phyloP scores from a whole-genome alignment of 2,888 invertebrate species.

The Trypoxylon attenuatum region DNA sequence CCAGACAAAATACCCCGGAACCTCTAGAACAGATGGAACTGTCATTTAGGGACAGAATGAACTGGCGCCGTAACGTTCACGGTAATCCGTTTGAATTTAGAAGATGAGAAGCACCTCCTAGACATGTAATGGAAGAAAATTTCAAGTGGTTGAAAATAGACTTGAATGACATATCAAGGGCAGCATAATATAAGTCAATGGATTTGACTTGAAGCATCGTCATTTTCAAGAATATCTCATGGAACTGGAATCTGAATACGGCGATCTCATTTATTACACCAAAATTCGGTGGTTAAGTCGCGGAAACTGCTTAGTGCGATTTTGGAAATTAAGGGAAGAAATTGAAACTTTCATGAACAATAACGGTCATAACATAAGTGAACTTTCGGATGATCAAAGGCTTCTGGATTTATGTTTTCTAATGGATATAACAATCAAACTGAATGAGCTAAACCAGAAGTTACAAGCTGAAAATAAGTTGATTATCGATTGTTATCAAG shows the following conservation, averaged over 20 bases:
- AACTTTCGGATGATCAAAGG: not conserved
- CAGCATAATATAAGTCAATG: too few species aligned
- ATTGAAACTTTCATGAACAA: conserved; percentile 10
- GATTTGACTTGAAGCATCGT: too few species aligned
- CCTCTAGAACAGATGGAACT: too few species aligned
- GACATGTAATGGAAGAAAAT: too few species aligned
- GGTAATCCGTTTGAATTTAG: too few species aligned
- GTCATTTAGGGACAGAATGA: too few species aligned
- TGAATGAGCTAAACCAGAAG: not conserved
- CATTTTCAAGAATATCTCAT: too few species aligned
- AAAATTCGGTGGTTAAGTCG: conserved; percentile 17
- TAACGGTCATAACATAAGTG: not conserved
- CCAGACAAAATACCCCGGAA: too few species aligned
- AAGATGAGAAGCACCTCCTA: too few species aligned
- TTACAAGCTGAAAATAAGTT: conserved; percentile 8
- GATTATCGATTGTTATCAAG: conserved; percentile 1
- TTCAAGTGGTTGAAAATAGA: too few species aligned
- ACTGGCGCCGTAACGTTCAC: too few species aligned
- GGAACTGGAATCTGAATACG: conserved; percentile 11
- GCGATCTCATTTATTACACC: not conserved
- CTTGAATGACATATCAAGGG: too few species aligned
- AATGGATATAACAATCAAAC: conserved; percentile 5
- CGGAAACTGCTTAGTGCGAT: conserved; percentile 7
- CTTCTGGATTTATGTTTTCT: conserved; percentile 2
- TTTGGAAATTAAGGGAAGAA: conserved; percentile 8